phyloP scores from a whole-genome alignment of 1,140 invertebrate species.

The Drosophila kikkawai region DNA sequence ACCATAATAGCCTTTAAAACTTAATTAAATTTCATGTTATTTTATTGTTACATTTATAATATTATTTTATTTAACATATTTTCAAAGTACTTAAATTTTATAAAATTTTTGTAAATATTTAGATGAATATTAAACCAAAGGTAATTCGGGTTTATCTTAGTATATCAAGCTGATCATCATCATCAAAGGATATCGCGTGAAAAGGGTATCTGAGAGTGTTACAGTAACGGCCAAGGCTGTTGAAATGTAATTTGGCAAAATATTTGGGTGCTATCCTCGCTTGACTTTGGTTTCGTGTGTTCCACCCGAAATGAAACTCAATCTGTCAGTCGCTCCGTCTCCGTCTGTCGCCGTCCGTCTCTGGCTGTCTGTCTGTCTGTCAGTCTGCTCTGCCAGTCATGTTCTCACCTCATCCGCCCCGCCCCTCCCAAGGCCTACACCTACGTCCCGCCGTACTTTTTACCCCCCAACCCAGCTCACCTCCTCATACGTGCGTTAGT shows the following conservation, averaged over 20 bases:
- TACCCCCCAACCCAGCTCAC: not conserved
- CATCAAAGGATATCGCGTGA: no score
- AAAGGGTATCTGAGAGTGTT: conserved; percentile 45
- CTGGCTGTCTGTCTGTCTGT: conserved; percentile 13
- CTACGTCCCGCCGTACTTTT: conserved; percentile 10
- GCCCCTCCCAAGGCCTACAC: conserved; percentile 12
- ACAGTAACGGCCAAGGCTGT: conserved; percentile 68
- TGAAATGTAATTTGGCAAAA: conserved; percentile 82
- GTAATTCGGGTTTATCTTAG: no score
- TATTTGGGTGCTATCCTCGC: conserved; percentile 67
- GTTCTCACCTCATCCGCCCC: conserved; percentile 29
- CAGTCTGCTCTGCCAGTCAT: conserved; percentile 50
- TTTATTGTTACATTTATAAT: no score
- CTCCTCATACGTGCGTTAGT: conserved; percentile 64
- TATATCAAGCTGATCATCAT: no score
- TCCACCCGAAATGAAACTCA: conserved; percentile 77
- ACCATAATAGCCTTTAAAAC: no score
- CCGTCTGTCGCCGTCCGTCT: conserved; percentile 33
- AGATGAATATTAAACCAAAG: no score
- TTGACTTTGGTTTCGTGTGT: conserved; percentile 68
- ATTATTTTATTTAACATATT: no score
- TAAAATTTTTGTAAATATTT: no score
- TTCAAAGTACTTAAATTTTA: no score
- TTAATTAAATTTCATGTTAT: no score
- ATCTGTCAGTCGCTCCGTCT: conserved; percentile 67